Evolutionary conservation across 2,113 vertebrate species (phyloP).

Genomic region (Marmota flaviventris): DNA sequence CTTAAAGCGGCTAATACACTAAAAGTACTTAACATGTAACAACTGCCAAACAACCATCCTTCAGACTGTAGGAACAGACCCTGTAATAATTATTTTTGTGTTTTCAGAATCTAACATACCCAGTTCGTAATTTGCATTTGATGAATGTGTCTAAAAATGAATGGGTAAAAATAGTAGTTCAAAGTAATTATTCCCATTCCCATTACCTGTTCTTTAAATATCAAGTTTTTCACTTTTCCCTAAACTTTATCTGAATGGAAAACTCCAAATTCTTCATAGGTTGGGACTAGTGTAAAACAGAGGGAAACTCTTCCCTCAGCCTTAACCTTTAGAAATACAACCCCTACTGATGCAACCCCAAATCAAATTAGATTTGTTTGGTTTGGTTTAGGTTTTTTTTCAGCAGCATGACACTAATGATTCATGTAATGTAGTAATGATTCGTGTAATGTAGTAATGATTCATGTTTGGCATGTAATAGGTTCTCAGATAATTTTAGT

Average conservation of each 20-base stretch:
- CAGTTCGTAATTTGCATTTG: background rate
- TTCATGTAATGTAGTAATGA: background rate
- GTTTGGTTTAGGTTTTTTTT: constrained; percentile 21
- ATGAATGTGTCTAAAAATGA: constrained; percentile 32
- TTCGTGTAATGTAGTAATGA: background rate
- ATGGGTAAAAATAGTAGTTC: background rate
- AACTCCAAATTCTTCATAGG: background rate
- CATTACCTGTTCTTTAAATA: constrained; percentile 46
- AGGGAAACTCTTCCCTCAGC: background rate
- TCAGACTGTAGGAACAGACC: background rate
- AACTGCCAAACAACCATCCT: background rate
- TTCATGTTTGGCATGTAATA: background rate
- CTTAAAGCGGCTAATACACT: background rate
- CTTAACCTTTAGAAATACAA: background rate
- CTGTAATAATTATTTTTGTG: background rate
- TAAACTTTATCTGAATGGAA: constrained; percentile 13
- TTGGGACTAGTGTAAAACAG: background rate
- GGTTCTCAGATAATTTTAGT: background rate
- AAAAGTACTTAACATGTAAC: background rate
- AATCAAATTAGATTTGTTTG: background rate
- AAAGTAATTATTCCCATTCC: background rate
- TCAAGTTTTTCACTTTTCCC: background rate
- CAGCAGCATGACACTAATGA: background rate
- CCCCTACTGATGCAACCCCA: background rate
- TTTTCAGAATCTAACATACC: background rate